These are phyloP conservation scores for Hippopotamyrus pictus DNA, from an alignment of 2,797 vertebrate species.

Conservation along the genomic window DNA sequence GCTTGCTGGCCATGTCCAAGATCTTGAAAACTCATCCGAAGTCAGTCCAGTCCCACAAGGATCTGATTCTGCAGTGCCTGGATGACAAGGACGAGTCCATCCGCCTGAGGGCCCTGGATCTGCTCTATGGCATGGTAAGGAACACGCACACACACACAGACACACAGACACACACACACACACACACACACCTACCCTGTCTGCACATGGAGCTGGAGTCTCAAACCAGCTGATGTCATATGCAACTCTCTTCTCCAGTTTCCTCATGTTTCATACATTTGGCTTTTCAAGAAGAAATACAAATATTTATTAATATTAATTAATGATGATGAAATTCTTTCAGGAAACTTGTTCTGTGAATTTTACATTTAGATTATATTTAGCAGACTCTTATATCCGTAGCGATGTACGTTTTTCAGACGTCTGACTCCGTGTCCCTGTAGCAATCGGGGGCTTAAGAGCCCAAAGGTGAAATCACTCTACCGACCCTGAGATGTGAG, in stretches of 20 bases:
- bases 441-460: background rate
- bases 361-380: background rate
- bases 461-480: background rate
- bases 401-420: background rate
- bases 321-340: background rate
- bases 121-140: conserved; percentile 93
- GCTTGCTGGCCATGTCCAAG: conserved; percentile 96
- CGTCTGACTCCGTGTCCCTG: background rate
- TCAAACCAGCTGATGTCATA: background rate
- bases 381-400: background rate
- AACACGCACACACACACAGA: background rate
- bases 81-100: conserved; percentile 99
- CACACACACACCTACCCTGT: background rate
- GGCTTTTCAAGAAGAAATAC: background rate
- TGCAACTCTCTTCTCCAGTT: background rate
- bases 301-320: background rate
- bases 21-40: conserved; percentile 97
- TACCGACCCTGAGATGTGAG: background rate
- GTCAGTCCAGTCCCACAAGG: conserved; percentile 97
- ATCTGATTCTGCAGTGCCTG: conserved; percentile 93
- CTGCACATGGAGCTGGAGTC: background rate
- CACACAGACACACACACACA: background rate
- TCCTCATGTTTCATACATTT: background rate
- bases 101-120: conserved; percentile 86
- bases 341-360: background rate